These are phyloP conservation scores for Ganaspis sp. DNA, from an alignment of 1,140 invertebrate genomes.

Conservation along the genomic window DNA sequence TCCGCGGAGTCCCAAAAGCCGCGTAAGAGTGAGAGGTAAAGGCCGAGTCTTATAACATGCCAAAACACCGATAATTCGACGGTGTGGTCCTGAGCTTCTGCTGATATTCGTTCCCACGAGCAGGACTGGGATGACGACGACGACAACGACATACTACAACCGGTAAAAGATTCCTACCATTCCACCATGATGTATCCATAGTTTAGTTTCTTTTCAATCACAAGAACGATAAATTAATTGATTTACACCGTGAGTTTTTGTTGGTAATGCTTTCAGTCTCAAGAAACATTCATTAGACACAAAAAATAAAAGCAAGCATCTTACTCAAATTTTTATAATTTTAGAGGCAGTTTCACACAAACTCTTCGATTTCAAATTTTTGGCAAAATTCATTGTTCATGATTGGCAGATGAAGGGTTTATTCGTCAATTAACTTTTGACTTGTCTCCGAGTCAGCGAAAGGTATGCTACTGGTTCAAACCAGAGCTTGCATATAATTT, in stretches of 20 bases:
- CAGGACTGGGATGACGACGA: slow-evolving; percentile 56
- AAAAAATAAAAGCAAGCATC: no score
- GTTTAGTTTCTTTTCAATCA: slow-evolving; percentile 60
- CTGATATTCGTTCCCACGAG: slow-evolving; percentile 72
- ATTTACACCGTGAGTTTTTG: slow-evolving; percentile 70
- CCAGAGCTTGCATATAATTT: no score
- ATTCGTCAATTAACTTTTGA: no score
- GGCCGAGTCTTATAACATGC: slow-evolving; percentile 71
- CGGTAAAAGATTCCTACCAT: slow-evolving; percentile 72
- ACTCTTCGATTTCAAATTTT: no score
- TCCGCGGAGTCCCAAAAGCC: slow-evolving; percentile 61
- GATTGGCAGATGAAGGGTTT: no score
- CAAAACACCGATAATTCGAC: slow-evolving; percentile 76
- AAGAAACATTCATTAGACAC: not conserved
- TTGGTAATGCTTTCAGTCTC: slow-evolving; percentile 60
- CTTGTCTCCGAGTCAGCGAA: no score
- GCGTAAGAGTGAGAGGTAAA: slow-evolving; percentile 33
- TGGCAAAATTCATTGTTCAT: no score
- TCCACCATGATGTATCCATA: slow-evolving; percentile 53
- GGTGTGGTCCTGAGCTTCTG: slow-evolving; percentile 71
- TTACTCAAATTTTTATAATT: no score
- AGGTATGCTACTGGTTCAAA: no score
- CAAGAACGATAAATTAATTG: slow-evolving; percentile 75
- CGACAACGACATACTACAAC: slow-evolving; percentile 51
- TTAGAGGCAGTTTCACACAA: no score